Base-by-base conservation (phyloP, 1,140 invertebrate genomes). In the Cherax quadricarinatus region DNA sequence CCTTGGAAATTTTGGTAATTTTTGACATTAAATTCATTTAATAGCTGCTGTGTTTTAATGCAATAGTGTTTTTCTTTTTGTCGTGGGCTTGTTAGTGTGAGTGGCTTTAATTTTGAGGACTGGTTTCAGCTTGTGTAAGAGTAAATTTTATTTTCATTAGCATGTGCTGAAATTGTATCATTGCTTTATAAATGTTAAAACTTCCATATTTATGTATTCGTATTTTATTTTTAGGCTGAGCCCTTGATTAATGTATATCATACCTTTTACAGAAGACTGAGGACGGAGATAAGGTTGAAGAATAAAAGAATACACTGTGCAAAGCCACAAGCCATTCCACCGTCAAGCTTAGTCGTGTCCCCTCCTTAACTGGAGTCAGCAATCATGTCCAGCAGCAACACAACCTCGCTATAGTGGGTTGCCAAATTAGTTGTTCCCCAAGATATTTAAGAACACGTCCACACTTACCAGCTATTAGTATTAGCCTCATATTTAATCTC, bases 251-350 rank as follows among this genome's bases (percentile, higher is more conserved):
- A 24, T 87, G 14, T 18, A 18, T 18, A 6, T 66, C 18, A 18
- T 66, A 18, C 1, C 12, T 21, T 79, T 91, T 91, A 60, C 90
- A 91, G 90, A 91, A 91, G 48, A 53, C 90, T 30, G 90, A 91
- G 48, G 90, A n/a, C 57, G 90, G 41, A 66, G 49, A 91, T 75
- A 86, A 86, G 79, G 90, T 86, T 24, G 90, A 91, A 70, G 83
- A 91, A 73, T 91, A 91, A 91, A 9, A 80, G 49, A 10, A 78
- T 60, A 21, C 30, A 24, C 51, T 86, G 83, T 82, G 83, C 75
- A 81, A 70, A 80, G 83, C 79, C 84, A 82, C 78, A 91, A 91
- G 90, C 90, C 90, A 91, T 91, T 91, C 90, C 90, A 91, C 84
- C 90, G 75, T 89, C 60, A 84, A 89, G 88, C 82, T 83, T 89